Conservation (phyloP, 1,140 invertebrate genomes). For the Zaprionus ghesquierei region DNA sequence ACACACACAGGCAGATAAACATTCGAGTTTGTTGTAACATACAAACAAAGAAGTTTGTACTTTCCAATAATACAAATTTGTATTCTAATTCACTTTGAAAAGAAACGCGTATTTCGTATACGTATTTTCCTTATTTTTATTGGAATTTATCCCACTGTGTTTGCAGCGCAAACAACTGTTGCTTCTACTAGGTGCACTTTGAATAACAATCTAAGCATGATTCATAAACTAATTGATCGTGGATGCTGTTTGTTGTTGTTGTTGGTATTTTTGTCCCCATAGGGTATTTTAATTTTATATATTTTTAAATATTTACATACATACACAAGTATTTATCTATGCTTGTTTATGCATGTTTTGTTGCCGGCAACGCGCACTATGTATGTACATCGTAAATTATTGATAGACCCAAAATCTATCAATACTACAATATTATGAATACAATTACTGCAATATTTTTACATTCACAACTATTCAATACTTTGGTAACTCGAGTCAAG, state of each 20-base stretch:
- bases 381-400: not conserved
- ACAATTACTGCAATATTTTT: not conserved
- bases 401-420: not conserved
- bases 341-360: constrained; percentile 8
- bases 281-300: not conserved
- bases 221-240: not conserved
- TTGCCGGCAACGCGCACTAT: constrained; percentile 21
- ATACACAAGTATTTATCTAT: not conserved
- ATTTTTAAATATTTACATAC: not conserved
- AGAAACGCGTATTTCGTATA: constrained; percentile 18
- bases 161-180: constrained; percentile 30
- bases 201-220: not conserved
- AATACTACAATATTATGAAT: not conserved
- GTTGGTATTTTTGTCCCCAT: not conserved
- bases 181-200: constrained; percentile 25
- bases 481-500: not conserved
- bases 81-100: constrained; percentile 23
- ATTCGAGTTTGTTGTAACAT: constrained; percentile 24
- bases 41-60: constrained; percentile 32
- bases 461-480: constrained; percentile 13
- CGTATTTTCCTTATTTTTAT: constrained; percentile 4
- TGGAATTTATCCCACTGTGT: not conserved
- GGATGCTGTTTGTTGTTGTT: not conserved
- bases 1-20: constrained; percentile 1
- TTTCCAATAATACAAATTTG: constrained; percentile 33